Conservation (phyloP, 2,113 vertebrate genomes). For the Setophaga kirtlandii region DNA sequence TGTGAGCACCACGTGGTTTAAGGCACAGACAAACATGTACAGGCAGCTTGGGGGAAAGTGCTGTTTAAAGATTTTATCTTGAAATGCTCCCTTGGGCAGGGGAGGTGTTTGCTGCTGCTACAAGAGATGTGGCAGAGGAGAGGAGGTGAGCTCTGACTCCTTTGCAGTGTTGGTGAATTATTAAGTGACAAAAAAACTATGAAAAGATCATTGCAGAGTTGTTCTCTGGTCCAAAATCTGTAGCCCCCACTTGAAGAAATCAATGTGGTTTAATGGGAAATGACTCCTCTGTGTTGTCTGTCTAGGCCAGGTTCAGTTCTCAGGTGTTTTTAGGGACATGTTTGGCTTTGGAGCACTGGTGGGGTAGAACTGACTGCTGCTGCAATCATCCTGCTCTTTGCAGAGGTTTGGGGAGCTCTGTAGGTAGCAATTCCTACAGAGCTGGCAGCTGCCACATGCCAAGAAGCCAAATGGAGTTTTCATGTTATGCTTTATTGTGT, state of each 20-base stretch:
- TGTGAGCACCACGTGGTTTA: not conserved
- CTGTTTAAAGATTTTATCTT: not conserved
- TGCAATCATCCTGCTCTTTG: not conserved
- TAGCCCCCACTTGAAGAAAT: not conserved
- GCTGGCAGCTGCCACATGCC: not conserved
- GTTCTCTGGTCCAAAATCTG: not conserved
- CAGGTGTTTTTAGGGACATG: not conserved
- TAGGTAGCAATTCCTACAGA: not conserved
- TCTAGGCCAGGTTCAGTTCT: not conserved
- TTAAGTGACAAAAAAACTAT: not conserved
- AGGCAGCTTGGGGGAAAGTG: not conserved
- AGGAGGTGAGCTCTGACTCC: rapidly evolving
- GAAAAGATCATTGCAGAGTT: not conserved
- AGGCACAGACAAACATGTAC: not conserved
- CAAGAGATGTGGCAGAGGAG: rapidly evolving
- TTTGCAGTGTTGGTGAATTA: too few relatives aligned
- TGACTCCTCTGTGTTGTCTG: not conserved
- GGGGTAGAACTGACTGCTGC: not conserved
- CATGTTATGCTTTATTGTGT: conserved; percentile 16
- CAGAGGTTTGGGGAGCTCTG: not conserved
- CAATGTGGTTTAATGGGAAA: not conserved
- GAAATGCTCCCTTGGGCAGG: not conserved
- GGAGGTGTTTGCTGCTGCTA: not conserved
- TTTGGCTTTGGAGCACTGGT: not conserved
- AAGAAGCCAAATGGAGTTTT: not conserved